phyloP scores from a whole-genome alignment of 2,797 vertebrate species.

The Gadopsis bispinosus region DNA sequence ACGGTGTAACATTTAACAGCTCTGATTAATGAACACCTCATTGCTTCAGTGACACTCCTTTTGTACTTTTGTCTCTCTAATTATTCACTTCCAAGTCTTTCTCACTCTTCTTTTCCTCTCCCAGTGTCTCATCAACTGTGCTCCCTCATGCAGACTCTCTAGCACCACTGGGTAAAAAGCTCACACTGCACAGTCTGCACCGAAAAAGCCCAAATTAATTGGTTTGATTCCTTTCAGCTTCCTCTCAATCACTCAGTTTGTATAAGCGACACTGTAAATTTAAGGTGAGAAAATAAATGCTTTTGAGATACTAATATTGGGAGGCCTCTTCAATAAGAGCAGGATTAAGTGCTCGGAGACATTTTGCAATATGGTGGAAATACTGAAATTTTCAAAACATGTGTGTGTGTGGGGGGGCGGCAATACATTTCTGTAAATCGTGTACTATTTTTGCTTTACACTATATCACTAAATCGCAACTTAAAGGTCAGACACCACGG shows the following conservation, averaged over 20 bases:
- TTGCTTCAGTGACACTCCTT: conserved; percentile 14
- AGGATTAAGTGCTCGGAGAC: neutral
- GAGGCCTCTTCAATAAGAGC: neutral
- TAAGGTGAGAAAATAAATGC: neutral
- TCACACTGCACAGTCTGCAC: neutral
- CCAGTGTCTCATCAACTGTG: neutral
- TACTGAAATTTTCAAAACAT: neutral
- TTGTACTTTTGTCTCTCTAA: conserved; percentile 14
- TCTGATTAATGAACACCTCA: conserved; percentile 32
- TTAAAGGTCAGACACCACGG: neutral
- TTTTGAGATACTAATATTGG: neutral
- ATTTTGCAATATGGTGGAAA: neutral
- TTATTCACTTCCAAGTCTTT: conserved; percentile 17
- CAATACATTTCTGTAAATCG: neutral
- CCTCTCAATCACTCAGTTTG: neutral
- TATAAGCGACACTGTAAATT: neutral
- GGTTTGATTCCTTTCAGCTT: conserved; percentile 9
- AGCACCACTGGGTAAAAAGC: neutral
- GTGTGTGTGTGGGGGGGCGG: neutral
- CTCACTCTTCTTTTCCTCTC: neutral
- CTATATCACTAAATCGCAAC: neutral
- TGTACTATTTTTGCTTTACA: neutral
- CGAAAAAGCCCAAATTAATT: conserved; percentile 19
- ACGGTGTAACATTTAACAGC: conserved; percentile 2
- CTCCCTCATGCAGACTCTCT: conserved; percentile 2